Evolutionary conservation across 2,113 vertebrate species (phyloP).

Genomic region (Hipposideros armiger): DNA sequence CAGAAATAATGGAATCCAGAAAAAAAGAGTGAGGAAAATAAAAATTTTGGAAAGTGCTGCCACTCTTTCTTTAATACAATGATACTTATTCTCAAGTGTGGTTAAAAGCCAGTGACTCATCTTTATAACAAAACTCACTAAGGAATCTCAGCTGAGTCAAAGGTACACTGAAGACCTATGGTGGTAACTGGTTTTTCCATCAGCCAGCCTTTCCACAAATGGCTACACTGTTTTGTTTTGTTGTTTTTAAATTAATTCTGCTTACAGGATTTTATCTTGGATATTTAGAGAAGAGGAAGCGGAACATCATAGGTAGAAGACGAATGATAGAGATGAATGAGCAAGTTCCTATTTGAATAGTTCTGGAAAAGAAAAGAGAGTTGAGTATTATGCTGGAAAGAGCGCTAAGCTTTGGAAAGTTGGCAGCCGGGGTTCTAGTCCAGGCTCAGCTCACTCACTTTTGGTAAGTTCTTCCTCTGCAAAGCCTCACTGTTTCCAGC

Average conservation of each 20-base stretch:
- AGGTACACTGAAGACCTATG: not conserved
- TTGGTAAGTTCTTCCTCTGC: not conserved
- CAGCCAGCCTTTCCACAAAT: constrained; percentile 23
- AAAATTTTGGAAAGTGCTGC: not conserved
- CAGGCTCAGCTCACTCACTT: not conserved
- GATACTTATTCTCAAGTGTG: not conserved
- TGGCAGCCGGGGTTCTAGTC: not conserved
- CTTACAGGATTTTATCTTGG: constrained; percentile 23
- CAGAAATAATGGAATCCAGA: constrained; percentile 11
- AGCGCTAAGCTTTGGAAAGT: not conserved
- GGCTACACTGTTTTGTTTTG: not conserved
- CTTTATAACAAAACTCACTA: not conserved
- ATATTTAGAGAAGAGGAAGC: not conserved
- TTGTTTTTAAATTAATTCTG: constrained; percentile 38
- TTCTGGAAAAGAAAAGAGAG: not conserved
- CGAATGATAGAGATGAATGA: not conserved
- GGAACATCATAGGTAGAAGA: not conserved
- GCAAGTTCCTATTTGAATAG: not conserved
- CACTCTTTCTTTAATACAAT: constrained; percentile 44
- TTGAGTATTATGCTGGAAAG: not conserved
- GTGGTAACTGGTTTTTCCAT: not conserved
- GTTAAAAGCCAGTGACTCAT: constrained; percentile 39
- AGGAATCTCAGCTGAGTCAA: constrained; percentile 33
- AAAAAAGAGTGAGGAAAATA: not conserved
- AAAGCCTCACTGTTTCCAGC: not conserved